phyloP scores from a whole-genome alignment of 2,888 invertebrate species.

The Leptinotarsa peninsularis region DNA sequence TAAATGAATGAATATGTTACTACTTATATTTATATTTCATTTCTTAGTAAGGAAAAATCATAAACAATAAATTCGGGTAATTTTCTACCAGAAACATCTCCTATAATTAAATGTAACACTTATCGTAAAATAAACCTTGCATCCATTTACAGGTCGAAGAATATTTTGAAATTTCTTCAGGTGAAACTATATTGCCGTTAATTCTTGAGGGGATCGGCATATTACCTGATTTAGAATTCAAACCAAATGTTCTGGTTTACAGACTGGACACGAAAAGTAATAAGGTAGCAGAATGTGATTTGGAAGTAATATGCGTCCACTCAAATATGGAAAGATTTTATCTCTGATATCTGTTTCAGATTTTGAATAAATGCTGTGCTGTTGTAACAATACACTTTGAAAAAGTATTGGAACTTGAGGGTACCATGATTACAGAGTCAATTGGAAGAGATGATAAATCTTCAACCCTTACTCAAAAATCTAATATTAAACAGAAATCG shows the following conservation, averaged over 20 bases:
- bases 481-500: slow-evolving; percentile 7
- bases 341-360: slow-evolving; percentile 33
- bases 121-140: no score
- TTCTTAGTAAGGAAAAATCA: no score
- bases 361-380: slow-evolving; percentile 42
- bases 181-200: slow-evolving; percentile 45
- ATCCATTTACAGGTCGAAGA: slow-evolving; percentile 34
- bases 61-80: no score
- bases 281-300: slow-evolving; percentile 40
- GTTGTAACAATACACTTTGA: slow-evolving; percentile 40
- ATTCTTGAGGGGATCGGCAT: slow-evolving; percentile 47
- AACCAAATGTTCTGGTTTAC: slow-evolving; percentile 45
- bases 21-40: no score
- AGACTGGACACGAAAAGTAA: slow-evolving; percentile 43
- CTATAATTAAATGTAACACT: no score
- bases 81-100: no score
- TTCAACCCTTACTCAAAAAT: not conserved
- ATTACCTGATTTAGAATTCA: slow-evolving; percentile 39
- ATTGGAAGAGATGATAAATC: slow-evolving; percentile 28
- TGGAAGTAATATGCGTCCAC: slow-evolving; percentile 37
- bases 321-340: not conserved
- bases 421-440: slow-evolving; percentile 26
- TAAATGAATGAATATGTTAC: no score
- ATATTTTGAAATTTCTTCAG: slow-evolving; percentile 49
- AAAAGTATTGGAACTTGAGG: slow-evolving; percentile 49